phyloP scores from a whole-genome alignment of 2,797 vertebrate genomes.

The Propithecus perrieri region DNA sequence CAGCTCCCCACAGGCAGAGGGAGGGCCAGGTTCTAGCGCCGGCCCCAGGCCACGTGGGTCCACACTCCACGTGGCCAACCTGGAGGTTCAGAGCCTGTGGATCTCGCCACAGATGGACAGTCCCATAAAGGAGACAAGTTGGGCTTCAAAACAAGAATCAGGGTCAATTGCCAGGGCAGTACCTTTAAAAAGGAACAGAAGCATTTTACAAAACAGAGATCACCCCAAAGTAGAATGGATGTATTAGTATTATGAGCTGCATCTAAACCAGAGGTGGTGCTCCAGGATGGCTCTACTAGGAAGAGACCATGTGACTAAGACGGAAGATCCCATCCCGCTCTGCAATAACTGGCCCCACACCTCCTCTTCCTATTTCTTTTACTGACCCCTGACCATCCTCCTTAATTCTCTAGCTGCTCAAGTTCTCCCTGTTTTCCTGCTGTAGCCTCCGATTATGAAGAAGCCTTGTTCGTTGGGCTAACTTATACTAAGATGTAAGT shows the following conservation, averaged over 20 bases:
- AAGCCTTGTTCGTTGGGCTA: background rate
- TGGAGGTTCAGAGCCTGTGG: constrained; percentile 55
- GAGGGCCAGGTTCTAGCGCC: background rate
- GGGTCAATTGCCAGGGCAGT: constrained; percentile 50
- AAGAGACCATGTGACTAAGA: background rate
- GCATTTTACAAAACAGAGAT: background rate
- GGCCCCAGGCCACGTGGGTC: background rate
- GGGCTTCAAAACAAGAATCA: constrained; percentile 62
- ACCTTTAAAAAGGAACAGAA: constrained; percentile 59
- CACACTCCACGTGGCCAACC: accelerated
- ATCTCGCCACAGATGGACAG: constrained; percentile 78
- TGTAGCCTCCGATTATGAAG: background rate
- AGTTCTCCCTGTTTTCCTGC: background rate
- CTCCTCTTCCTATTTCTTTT: background rate
- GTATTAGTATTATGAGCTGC: background rate
- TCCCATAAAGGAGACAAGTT: constrained; percentile 68
- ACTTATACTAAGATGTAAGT: background rate
- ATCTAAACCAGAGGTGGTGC: background rate
- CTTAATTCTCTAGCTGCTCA: background rate
- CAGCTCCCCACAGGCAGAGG: background rate
- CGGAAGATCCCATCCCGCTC: background rate
- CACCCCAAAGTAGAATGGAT: background rate
- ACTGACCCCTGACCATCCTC: background rate
- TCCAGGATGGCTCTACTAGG: background rate
- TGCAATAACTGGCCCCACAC: background rate